These are phyloP conservation scores for Cepphus grylle DNA, from an alignment of 2,113 vertebrate genomes.

Conservation along the genomic window DNA sequence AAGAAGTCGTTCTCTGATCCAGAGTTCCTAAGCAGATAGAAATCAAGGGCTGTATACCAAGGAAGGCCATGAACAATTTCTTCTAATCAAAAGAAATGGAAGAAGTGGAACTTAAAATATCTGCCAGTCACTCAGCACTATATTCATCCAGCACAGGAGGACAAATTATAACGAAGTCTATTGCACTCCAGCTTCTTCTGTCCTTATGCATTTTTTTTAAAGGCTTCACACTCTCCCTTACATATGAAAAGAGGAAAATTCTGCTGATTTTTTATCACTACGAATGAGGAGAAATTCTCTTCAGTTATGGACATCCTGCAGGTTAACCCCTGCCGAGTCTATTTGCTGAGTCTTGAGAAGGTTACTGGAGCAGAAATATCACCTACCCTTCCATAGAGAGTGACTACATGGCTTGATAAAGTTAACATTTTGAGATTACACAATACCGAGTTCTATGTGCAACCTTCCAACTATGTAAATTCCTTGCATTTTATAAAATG, in stretches of 20 bases:
- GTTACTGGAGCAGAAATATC: slow-evolving; percentile 45
- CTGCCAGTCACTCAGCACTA: slow-evolving; percentile 21
- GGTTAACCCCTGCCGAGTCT: background rate
- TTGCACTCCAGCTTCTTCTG: background rate
- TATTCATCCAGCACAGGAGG: slow-evolving; percentile 35
- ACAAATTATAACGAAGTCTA: slow-evolving; percentile 21
- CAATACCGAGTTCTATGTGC: background rate
- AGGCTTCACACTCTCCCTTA: background rate
- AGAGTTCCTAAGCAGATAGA: background rate
- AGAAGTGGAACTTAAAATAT: slow-evolving; percentile 10
- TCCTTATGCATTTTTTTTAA: slow-evolving; percentile 32
- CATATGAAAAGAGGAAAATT: slow-evolving; percentile 44
- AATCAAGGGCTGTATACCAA: background rate
- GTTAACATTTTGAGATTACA: slow-evolving; percentile 44
- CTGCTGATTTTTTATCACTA: slow-evolving; percentile 40
- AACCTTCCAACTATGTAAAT: slow-evolving; percentile 29
- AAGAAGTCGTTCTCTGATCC: background rate
- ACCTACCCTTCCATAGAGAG: background rate
- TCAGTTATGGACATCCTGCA: slow-evolving; percentile 27
- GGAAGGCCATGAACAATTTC: background rate
- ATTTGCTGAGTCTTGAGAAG: slow-evolving; percentile 43
- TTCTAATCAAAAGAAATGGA: background rate
- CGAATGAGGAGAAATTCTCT: background rate
- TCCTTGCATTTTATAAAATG: background rate
- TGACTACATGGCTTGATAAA: slow-evolving; percentile 28